These are phyloP conservation scores for Elysia chlorotica DNA, from an alignment of 1,140 invertebrate genomes.

Conservation along the genomic window DNA sequence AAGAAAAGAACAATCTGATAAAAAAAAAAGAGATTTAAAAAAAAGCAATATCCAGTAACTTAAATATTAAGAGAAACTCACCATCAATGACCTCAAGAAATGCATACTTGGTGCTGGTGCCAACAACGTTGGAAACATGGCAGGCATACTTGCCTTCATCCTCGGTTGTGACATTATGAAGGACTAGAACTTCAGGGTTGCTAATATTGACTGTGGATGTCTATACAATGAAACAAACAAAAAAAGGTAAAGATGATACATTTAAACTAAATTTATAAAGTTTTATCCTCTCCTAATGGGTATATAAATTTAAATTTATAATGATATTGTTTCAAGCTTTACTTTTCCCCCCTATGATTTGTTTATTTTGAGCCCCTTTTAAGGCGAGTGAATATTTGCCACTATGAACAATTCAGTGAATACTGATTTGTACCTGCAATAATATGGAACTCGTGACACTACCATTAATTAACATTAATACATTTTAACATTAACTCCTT, in stretches of 20 bases:
- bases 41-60: not conserved
- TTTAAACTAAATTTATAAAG: too few relatives aligned
- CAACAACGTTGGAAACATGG: conserved; percentile 81
- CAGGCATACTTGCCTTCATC: conserved; percentile 95
- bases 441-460: too few relatives aligned
- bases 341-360: too few relatives aligned
- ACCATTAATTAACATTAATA: too few relatives aligned
- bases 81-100: conserved; percentile 74
- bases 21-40: not conserved
- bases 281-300: not conserved
- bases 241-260: too few relatives aligned
- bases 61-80: conserved; percentile 16
- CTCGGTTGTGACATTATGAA: conserved; percentile 82
- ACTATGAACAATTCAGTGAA: too few relatives aligned
- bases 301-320: not conserved
- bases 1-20: not conserved
- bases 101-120: conserved; percentile 76
- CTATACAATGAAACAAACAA: conserved; percentile 28
- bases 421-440: too few relatives aligned
- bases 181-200: conserved; percentile 73
- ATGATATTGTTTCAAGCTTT: not conserved
- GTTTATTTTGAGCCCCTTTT: too few relatives aligned
- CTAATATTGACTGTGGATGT: conserved; percentile 43
- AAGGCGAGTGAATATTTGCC: too few relatives aligned
- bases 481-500: too few relatives aligned